A percentile compares a stretch with the other conserved stretches of the same genome.
Conservation (phyloP, 2,113 vertebrate genomes). For the Forbesichthys papilliferus region DNA sequence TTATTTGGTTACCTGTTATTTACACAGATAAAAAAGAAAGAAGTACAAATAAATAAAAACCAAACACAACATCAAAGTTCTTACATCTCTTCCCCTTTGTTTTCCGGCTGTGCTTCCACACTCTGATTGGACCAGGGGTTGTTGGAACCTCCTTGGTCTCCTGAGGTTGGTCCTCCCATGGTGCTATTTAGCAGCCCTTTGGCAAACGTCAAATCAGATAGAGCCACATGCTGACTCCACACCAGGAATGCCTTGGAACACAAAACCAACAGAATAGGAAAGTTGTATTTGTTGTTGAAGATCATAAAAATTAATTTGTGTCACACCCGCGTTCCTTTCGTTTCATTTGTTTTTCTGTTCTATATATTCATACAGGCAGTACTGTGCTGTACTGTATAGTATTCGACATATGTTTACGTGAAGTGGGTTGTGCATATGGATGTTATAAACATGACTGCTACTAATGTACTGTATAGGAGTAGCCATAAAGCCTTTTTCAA, state of each 20-base stretch:
- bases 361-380: too few species aligned
- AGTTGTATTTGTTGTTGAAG: neutral
- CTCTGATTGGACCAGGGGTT: constrained; percentile 32
- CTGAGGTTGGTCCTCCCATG: constrained; percentile 29
- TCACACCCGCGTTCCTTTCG: too few species aligned
- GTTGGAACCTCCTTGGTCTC: constrained; percentile 4
- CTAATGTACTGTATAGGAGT: too few species aligned
- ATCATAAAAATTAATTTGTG: neutral
- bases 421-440: too few species aligned
- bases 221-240: constrained; percentile 66
- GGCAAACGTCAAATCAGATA: constrained; percentile 53
- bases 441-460: too few species aligned
- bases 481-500: too few species aligned
- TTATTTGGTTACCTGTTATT: neutral
- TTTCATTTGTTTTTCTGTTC: too few species aligned
- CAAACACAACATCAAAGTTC: constrained; percentile 9
- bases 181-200: constrained; percentile 55
- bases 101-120: constrained; percentile 48
- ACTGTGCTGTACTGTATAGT: too few species aligned
- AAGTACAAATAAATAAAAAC: neutral
- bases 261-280: neutral
- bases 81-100: constrained; percentile 67
- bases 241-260: constrained; percentile 56
- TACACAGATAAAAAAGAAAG: neutral
- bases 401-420: too few species aligned